These are phyloP conservation scores for Apteryx mantelli DNA, from an alignment of 2,113 vertebrate species.

Conservation along the genomic window DNA sequence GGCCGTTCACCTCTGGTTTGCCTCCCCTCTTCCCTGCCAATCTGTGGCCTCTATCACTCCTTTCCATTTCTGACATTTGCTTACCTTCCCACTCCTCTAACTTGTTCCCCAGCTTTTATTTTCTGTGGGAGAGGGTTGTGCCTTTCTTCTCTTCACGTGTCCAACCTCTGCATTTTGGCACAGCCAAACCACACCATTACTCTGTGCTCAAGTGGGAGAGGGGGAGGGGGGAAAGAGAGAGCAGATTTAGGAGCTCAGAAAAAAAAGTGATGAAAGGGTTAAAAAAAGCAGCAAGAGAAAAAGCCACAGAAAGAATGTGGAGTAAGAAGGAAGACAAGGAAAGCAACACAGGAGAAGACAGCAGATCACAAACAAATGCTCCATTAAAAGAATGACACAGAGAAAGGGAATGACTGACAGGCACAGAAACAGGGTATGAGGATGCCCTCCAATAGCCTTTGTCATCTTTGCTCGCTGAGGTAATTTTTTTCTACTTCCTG, in stretches of 20 bases:
- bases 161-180: neutral
- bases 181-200: neutral
- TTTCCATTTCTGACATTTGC: neutral
- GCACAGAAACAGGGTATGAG: neutral
- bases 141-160: neutral
- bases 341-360: neutral
- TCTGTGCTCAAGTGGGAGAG: neutral
- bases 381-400: neutral
- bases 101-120: neutral
- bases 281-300: neutral
- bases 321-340: neutral
- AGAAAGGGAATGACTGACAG: neutral
- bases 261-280: neutral
- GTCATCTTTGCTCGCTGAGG: accelerated
- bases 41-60: neutral
- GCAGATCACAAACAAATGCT: neutral
- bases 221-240: neutral
- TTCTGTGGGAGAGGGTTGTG: neutral
- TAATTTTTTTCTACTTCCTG: neutral
- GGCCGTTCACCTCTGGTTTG: neutral
- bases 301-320: neutral
- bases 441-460: neutral
- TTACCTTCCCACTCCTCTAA: neutral
- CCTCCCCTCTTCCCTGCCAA: neutral
- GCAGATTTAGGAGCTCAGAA: neutral